These are phyloP conservation scores for Pseudorasbora parva DNA, from an alignment of 2,113 vertebrate genomes.

Conservation along the genomic window DNA sequence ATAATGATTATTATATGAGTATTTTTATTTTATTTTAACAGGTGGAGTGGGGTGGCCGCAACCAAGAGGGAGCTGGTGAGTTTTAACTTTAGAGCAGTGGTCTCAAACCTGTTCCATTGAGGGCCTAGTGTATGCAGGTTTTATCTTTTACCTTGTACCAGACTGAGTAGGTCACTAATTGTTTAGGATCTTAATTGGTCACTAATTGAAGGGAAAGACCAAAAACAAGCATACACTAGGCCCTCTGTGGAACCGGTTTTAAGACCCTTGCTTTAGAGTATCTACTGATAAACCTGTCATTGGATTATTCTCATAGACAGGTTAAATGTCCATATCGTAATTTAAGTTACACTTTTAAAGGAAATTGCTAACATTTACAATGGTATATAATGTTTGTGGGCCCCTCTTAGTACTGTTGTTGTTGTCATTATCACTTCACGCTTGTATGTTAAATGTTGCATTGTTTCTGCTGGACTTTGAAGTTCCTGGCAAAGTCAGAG, in stretches of 20 bases:
- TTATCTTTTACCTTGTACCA: slow-evolving; percentile 7
- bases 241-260: background rate
- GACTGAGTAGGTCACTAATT: slow-evolving; percentile 13
- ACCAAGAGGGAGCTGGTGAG: slow-evolving; percentile 21
- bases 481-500: background rate
- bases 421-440: background rate
- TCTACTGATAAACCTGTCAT: slow-evolving; percentile 21
- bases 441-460: background rate
- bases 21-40: slow-evolving; percentile 20
- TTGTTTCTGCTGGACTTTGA: background rate
- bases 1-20: slow-evolving; percentile 19
- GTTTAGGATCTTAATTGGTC: slow-evolving; percentile 19
- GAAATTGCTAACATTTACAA: background rate
- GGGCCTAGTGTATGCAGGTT: slow-evolving; percentile 16
- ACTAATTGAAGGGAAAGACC: background rate
- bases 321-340: slow-evolving; percentile 16
- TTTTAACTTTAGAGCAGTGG: slow-evolving; percentile 16
- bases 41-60: slow-evolving; percentile 7
- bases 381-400: background rate
- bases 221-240: slow-evolving; percentile 2
- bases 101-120: slow-evolving; percentile 19
- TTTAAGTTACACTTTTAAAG: background rate
- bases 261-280: background rate
- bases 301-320: slow-evolving; percentile 27
- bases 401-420: background rate